Conservation (phyloP, 2,888 invertebrate species). For the Macrostomum cliftonense region DNA sequence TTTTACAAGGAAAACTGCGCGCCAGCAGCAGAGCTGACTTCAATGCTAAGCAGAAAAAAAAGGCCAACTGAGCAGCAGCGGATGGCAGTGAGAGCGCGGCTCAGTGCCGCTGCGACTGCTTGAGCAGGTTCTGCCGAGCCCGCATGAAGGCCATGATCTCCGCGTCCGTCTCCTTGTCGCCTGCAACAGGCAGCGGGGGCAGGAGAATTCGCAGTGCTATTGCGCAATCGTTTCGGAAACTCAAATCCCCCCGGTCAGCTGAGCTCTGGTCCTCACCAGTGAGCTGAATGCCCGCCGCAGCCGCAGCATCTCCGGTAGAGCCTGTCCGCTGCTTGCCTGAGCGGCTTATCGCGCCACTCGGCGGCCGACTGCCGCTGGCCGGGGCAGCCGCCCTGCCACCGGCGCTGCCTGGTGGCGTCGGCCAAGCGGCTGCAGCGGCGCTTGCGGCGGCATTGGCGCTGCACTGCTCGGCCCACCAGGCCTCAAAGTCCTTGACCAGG, state of each 20-base stretch:
- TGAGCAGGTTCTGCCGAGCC: background rate
- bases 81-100: no score
- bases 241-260: no score
- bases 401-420: background rate
- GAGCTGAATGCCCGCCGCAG: background rate
- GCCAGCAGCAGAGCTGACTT: no score
- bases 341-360: background rate
- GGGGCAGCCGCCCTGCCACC: background rate
- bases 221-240: no score
- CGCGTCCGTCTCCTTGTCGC: constrained; percentile 34
- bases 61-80: no score
- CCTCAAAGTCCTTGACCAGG: constrained; percentile 36
- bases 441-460: background rate
- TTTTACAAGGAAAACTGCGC: no score
- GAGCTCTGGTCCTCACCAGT: background rate
- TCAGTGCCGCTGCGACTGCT: no score
- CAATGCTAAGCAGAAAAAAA: no score
- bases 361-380: background rate
- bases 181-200: constrained; percentile 22
- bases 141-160: constrained; percentile 29
- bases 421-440: no score
- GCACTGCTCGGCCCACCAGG: constrained; percentile 26
- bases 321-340: background rate
- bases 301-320: background rate
- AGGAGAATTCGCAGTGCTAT: background rate